phyloP scores from a whole-genome alignment of 1,140 invertebrate species.

The Lepidurus packardi region DNA sequence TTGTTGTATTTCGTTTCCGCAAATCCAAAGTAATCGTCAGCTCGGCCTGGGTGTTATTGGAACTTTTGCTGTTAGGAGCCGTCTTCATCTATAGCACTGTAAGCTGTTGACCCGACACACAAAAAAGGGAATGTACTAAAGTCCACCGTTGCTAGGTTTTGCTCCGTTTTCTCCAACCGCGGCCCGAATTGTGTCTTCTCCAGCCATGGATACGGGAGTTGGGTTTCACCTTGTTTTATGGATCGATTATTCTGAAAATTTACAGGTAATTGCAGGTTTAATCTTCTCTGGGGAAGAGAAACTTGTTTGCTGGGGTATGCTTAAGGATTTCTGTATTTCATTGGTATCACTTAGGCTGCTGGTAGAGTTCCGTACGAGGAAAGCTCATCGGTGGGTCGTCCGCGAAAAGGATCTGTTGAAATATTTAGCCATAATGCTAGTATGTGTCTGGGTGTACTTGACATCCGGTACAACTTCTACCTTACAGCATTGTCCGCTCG shows the following conservation, averaged over 20 bases:
- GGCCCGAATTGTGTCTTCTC: conserved; percentile 65
- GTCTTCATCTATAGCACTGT: conserved; percentile 78
- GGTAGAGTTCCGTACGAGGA: conserved; percentile 67
- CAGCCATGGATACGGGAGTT: conserved; percentile 83
- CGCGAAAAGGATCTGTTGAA: conserved; percentile 77
- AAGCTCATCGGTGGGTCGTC: conserved; percentile 80
- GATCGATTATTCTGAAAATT: conserved; percentile 79
- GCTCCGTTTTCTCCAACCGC: conserved; percentile 70
- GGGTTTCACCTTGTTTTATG: conserved; percentile 85
- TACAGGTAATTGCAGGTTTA: conserved; percentile 58
- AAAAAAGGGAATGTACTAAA: background rate
- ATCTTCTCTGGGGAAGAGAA: background rate
- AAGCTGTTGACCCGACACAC: conserved; percentile 44
- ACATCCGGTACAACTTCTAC: conserved; percentile 71
- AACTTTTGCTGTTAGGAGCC: conserved; percentile 76
- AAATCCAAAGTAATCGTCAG: conserved; percentile 76
- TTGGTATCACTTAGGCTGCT: conserved; percentile 46
- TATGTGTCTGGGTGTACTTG: conserved; percentile 74
- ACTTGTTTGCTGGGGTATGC: background rate
- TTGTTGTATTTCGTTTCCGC: conserved; percentile 65
- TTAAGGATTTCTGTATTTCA: conserved; percentile 11
- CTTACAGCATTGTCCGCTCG: conserved; percentile 41
- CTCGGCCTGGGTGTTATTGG: conserved; percentile 82
- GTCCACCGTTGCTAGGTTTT: conserved; percentile 59
- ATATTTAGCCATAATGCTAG: conserved; percentile 67